These are phyloP conservation scores for Myzus persicae DNA, from an alignment of 1,140 invertebrate species.

Conservation along the genomic window DNA sequence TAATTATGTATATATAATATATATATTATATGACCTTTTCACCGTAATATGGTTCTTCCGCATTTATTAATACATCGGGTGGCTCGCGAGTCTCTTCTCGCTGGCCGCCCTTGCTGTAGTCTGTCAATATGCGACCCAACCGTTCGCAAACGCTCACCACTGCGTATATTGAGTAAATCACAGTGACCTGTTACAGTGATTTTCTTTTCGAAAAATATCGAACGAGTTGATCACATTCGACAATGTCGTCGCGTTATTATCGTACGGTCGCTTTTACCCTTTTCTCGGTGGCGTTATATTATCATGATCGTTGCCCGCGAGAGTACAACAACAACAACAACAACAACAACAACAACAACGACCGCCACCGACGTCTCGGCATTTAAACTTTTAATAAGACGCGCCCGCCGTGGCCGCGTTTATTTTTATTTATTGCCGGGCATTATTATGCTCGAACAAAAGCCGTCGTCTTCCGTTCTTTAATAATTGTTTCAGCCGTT, in stretches of 20 bases:
- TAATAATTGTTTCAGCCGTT: conserved; percentile 44
- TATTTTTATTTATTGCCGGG: conserved; percentile 45
- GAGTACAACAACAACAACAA: background rate
- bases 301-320: background rate
- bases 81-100: too few species aligned
- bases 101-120: too few species aligned
- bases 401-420: background rate
- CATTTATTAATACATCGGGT: too few species aligned
- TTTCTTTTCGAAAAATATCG: background rate
- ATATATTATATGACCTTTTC: too few species aligned
- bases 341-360: too few species aligned
- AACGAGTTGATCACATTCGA: background rate
- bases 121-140: background rate
- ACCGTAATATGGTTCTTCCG: too few species aligned
- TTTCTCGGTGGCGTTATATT: background rate
- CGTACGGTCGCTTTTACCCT: background rate
- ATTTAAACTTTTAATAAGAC: conserved; percentile 10
- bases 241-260: background rate
- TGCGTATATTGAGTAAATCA: too few species aligned
- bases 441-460: conserved; percentile 53
- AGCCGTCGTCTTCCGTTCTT: conserved; percentile 31
- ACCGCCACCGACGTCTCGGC: background rate
- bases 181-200: background rate
- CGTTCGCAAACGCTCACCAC: background rate
- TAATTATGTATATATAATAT: too few species aligned